Conservation (phyloP, 2,888 invertebrate genomes). For the Chrysina gloriosa region DNA sequence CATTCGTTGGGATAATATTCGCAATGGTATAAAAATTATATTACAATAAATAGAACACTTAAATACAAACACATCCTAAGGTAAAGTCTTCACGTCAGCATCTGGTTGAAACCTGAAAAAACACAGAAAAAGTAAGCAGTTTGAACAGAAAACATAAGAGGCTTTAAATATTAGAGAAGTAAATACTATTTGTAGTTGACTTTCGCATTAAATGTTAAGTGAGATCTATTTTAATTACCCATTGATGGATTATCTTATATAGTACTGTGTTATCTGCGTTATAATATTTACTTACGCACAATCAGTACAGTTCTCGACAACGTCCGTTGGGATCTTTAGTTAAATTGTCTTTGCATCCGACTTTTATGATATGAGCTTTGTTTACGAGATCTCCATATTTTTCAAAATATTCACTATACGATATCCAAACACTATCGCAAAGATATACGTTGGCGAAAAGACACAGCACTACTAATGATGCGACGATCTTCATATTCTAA, state of each 20-base stretch:
- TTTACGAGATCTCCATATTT: constrained; percentile 30
- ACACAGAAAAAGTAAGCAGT: no score
- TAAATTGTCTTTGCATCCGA: constrained; percentile 39
- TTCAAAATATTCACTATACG: constrained; percentile 42
- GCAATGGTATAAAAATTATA: constrained; percentile 14
- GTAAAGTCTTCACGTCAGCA: constrained; percentile 1
- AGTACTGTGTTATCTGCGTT: not conserved
- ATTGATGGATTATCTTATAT: not conserved
- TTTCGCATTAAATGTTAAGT: no score
- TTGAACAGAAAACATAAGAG: no score
- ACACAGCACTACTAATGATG: constrained; percentile 32
- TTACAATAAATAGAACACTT: constrained; percentile 24
- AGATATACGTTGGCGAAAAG: constrained; percentile 27
- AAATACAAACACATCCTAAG: constrained; percentile 7
- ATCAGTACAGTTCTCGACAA: constrained; percentile 42
- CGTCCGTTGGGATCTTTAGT: constrained; percentile 41
- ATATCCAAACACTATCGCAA: constrained; percentile 43
- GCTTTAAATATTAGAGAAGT: no score
- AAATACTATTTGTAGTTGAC: no score
- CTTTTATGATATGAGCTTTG: constrained; percentile 44
- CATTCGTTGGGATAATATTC: not conserved
- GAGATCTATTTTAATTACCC: not conserved
- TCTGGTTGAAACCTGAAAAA: constrained; percentile 1
- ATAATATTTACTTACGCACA: constrained; percentile 21
- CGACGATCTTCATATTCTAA: constrained; percentile 31